Evolutionary conservation across 2,797 vertebrate species (phyloP).

Genomic region (Syngnathus rostellatus): DNA sequence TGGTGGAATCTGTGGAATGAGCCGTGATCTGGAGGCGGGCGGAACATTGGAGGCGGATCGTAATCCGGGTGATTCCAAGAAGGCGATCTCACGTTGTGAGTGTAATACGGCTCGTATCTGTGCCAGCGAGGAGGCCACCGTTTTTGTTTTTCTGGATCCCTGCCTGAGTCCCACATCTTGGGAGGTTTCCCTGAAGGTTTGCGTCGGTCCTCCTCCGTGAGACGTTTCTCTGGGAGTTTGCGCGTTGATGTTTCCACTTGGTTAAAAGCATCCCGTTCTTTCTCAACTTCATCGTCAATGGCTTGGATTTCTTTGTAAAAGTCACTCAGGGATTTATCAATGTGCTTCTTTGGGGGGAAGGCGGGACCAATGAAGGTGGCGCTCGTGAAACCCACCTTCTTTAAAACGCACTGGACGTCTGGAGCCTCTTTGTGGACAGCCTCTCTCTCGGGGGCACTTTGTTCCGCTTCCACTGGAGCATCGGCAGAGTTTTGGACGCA

Average conservation of each 20-base stretch:
- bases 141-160: conserved; percentile 17
- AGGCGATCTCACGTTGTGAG: conserved; percentile 12
- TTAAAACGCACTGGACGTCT: conserved; percentile 41
- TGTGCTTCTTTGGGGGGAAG: conserved; percentile 30
- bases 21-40: conserved; percentile 18
- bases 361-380: conserved; percentile 64
- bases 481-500: not conserved
- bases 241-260: not conserved
- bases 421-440: not conserved
- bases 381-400: conserved; percentile 62
- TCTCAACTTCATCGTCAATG: conserved; percentile 32
- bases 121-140: conserved; percentile 41
- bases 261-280: not conserved
- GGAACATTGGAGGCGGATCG: conserved; percentile 20
- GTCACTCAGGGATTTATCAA: conserved; percentile 61
- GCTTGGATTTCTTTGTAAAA: conserved; percentile 72
- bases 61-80: conserved; percentile 23
- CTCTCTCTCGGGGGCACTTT: not conserved
- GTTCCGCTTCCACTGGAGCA: not conserved
- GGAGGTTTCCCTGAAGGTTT: conserved; percentile 1
- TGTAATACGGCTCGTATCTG: conserved; percentile 40
- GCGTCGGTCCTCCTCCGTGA: rapidly evolving
- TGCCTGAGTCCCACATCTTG: conserved; percentile 3
- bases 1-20: conserved; percentile 17
- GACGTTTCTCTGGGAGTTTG: not conserved